Base-by-base conservation (phyloP, 2,888 invertebrate species). In the Andrena praecox region DNA sequence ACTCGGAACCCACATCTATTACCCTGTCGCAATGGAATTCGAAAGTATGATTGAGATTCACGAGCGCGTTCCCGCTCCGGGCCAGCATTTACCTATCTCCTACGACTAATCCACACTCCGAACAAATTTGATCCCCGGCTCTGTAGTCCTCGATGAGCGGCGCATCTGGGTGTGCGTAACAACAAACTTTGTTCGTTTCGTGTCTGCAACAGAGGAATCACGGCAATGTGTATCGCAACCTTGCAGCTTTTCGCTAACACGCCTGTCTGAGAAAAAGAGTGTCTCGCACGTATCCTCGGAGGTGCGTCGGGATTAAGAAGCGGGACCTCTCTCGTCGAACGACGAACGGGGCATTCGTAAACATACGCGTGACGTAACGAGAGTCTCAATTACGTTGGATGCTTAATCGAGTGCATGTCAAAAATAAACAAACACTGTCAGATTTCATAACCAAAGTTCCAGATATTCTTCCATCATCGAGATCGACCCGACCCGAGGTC, bases 1-100 rank as follows among this genome's bases (percentile, higher is more conserved):
- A 99, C 94, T 99, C 99, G 3, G 99, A 99, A 50, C 99, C 99
- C n/a, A 99, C 99, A 94, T 99, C 99, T 87, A 99, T 99, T 0
- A 99, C 99, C 93, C 99, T 98, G 94, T 20, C 89, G 92, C 29
- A 7, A 31, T 2, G 93, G 63, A 62, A 77, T 64, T 50, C 0
- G 8, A 33, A 62, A 0, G 2, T 56, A 10, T 16, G 2, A 16
- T 31, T 8, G 29, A 2, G 10, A 10, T 5, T 16, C 29, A 12
- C n/a, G n/a, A 5, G 6, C 50, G n/a, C 5, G 42, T n/a, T 62
- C 20, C 20, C 10, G 20, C 10, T 4, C 3, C 20, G 0, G 2
- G 1, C 0, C 4, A 56, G 33, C 42, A 79, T 64, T 83, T 95
- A 98, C 98, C 98, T 96, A 95, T 99, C 99, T 16, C 99, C 99